phyloP scores from a whole-genome alignment of 2,113 vertebrate species.

The Forbesichthys agassizii region DNA sequence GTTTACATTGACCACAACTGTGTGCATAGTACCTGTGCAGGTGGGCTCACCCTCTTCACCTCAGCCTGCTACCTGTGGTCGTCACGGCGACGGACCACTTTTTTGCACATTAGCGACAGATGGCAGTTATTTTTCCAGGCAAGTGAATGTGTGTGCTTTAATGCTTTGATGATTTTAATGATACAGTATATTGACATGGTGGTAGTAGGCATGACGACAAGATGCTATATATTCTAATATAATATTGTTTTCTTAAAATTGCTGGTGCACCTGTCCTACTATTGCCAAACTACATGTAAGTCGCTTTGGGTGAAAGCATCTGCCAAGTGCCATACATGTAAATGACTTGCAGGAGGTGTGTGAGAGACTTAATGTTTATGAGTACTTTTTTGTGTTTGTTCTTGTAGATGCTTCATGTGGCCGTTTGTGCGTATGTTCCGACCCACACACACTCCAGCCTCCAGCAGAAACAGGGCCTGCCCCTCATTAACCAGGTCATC shows the following conservation, averaged over 20 bases:
- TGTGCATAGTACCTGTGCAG: constrained; percentile 79
- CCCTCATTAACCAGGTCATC: constrained; percentile 84
- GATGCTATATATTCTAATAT: too few relatives aligned
- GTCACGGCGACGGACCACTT: constrained; percentile 54
- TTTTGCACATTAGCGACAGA: constrained; percentile 59
- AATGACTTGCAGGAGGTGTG: background rate
- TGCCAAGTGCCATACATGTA: too few relatives aligned
- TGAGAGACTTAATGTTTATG: background rate
- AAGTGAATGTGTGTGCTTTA: constrained; percentile 11
- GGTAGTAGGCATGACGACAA: too few relatives aligned
- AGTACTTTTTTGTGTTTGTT: background rate
- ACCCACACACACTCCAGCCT: constrained; percentile 87
- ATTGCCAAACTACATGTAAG: too few relatives aligned
- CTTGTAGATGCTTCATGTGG: constrained; percentile 80
- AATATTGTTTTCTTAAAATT: too few relatives aligned
- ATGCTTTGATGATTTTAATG: background rate
- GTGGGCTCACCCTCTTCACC: constrained; percentile 79
- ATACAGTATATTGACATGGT: too few relatives aligned
- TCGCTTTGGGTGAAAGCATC: too few relatives aligned
- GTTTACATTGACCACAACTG: constrained; percentile 16
- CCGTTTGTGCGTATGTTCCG: constrained; percentile 79
- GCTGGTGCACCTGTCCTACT: too few relatives aligned
- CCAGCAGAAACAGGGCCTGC: constrained; percentile 85
- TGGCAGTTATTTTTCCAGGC: constrained; percentile 83
- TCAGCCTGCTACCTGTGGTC: constrained; percentile 77